Conservation (phyloP, 2,888 invertebrate genomes). For the Apodemia mormo region DNA sequence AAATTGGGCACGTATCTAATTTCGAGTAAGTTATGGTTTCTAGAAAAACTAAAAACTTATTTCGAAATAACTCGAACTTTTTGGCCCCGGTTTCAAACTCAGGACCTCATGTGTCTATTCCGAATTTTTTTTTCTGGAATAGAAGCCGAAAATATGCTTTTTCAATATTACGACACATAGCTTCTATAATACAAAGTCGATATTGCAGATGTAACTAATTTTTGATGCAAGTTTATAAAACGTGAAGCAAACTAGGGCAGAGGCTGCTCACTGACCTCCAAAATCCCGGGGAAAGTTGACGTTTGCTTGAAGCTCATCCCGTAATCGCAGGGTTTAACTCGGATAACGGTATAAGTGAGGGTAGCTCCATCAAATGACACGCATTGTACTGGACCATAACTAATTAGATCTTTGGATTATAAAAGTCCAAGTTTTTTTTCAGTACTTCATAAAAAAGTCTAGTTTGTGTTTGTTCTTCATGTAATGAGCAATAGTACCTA, state of each 20-base stretch:
- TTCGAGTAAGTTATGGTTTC: too few relatives aligned
- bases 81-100: too few relatives aligned
- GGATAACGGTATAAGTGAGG: not conserved
- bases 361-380: not conserved
- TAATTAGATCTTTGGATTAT: not conserved
- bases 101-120: too few relatives aligned
- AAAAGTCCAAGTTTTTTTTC: too few relatives aligned
- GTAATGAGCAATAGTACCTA: too few relatives aligned
- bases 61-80: too few relatives aligned
- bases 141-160: too few relatives aligned
- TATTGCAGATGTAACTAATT: not conserved
- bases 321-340: not conserved
- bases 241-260: not conserved
- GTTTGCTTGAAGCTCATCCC: not conserved
- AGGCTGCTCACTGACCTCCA: constrained; percentile 1
- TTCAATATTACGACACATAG: not conserved
- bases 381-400: not conserved
- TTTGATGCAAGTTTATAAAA: not conserved
- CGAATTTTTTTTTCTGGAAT: too few relatives aligned
- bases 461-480: too few relatives aligned
- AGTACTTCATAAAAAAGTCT: too few relatives aligned
- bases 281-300: not conserved
- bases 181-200: not conserved
- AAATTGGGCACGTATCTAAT: too few relatives aligned
- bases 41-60: too few relatives aligned